Evolutionary conservation across 2,797 vertebrate species (phyloP).

Genomic region (Phylloscopus collybita): DNA sequence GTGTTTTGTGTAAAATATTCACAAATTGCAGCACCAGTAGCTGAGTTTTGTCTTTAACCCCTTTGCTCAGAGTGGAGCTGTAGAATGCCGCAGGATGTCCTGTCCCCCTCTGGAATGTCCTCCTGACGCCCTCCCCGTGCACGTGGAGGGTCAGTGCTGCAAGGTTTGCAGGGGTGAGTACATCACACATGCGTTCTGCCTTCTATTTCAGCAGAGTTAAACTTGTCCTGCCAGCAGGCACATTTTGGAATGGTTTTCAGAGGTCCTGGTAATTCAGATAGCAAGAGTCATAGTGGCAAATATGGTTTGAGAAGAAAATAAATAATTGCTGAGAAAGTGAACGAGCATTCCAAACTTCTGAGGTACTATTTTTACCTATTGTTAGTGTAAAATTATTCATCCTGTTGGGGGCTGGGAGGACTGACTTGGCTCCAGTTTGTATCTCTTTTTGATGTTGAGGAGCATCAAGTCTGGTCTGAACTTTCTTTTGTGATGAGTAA

Average conservation of each 20-base stretch:
- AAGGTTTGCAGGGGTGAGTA: slow-evolving; percentile 91
- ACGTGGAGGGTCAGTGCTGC: slow-evolving; percentile 86
- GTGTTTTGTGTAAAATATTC: neutral
- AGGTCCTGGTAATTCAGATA: neutral
- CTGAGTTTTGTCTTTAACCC: neutral
- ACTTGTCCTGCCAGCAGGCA: neutral
- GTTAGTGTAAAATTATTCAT: neutral
- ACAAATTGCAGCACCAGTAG: rapidly evolving
- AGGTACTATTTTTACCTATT: neutral
- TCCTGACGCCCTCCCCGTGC: slow-evolving; percentile 86
- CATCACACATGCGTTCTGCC: rapidly evolving
- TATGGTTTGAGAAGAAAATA: neutral
- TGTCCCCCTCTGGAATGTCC: slow-evolving; percentile 88
- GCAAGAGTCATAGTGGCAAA: neutral
- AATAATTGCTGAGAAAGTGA: neutral
- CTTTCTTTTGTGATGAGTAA: neutral
- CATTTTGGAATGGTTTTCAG: neutral
- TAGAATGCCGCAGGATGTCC: slow-evolving; percentile 90
- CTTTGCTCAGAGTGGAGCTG: slow-evolving; percentile 82
- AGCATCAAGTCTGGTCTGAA: neutral
- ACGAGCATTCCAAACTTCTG: neutral
- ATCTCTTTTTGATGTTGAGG: neutral
- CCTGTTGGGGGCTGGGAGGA: neutral
- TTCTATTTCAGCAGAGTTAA: neutral
- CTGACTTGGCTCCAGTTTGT: neutral